Conservation (phyloP, 2,797 vertebrate genomes). For the Leptatherina wallacei region DNA sequence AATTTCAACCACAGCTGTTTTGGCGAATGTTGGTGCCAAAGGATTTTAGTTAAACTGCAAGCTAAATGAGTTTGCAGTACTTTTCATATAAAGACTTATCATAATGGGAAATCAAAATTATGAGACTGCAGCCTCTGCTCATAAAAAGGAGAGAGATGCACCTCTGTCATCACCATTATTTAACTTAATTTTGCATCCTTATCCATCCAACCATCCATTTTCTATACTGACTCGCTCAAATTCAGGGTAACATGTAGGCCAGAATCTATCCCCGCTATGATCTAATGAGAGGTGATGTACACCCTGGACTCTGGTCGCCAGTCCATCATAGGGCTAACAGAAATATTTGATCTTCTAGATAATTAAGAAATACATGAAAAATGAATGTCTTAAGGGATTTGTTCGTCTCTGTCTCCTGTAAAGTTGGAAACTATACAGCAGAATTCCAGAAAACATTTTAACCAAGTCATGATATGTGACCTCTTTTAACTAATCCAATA, state of each 20-base stretch:
- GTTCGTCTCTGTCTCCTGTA: background rate
- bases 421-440: background rate
- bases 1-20: background rate
- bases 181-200: background rate
- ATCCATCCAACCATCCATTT: no score
- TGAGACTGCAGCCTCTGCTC: background rate
- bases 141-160: background rate
- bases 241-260: no score
- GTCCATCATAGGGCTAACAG: no score
- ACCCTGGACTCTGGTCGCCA: no score
- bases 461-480: background rate
- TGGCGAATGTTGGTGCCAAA: background rate
- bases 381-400: background rate
- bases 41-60: background rate
- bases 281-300: no score
- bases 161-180: background rate
- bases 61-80: no score
- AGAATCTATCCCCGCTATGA: no score
- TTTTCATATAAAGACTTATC: no score
- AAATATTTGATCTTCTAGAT: background rate
- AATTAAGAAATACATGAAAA: background rate
- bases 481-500: background rate
- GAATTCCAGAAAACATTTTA: background rate
- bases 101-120: background rate
- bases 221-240: no score